Base-by-base conservation (phyloP, 2,888 invertebrate species). In the Argynnis bischoffii region DNA sequence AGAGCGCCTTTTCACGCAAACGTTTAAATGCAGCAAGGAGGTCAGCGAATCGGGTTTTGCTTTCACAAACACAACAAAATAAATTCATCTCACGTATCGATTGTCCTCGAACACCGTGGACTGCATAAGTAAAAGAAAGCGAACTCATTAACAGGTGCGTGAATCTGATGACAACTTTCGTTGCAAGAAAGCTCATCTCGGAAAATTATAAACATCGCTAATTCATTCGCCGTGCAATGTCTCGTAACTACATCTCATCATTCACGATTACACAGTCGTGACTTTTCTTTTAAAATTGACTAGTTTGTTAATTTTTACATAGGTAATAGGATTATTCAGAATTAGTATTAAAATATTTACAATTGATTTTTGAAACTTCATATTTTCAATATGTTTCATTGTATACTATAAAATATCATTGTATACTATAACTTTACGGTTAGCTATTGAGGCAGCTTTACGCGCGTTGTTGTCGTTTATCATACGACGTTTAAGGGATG, bases 81-180 rank as follows among this genome's bases (percentile, higher is more conserved):
- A 90, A 92, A 92, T 92, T 92, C 92, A 87, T 88, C 87, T 89
- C 92, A 92, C 92, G 92, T 92, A 91, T 91, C 84, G 92, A 92
- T 91, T 91, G 91, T 92, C 92, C 92, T 88, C 90, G 78, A 85
- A 82, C 84, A 82, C 88, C 84, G 83, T 85, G 85, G 85, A 82
- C 85, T 87, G 89, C 87, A 90, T 90, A 87, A 89, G 83, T 87
- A 89, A 92, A 92, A 92, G 91, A 92, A 91, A 92, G 92, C 88
- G 88, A 88, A 88, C 85, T 87, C 86, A 87, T 85, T 85, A 85
- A 83, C 83, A 80, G 82, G 80, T 81, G 80, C 77, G 76, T 72
- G 72, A 75, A 75, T 41, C 72, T 73, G 70, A 81, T 81, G 80
- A 81, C 85, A 81, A 87, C 88, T 89, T 90, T 90, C 87, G 81